Percentiles rank a stretch among this genome's conserved stretches.
Conservation (phyloP, 1,140 invertebrate species). For the Brachionus koreanus region DNA sequence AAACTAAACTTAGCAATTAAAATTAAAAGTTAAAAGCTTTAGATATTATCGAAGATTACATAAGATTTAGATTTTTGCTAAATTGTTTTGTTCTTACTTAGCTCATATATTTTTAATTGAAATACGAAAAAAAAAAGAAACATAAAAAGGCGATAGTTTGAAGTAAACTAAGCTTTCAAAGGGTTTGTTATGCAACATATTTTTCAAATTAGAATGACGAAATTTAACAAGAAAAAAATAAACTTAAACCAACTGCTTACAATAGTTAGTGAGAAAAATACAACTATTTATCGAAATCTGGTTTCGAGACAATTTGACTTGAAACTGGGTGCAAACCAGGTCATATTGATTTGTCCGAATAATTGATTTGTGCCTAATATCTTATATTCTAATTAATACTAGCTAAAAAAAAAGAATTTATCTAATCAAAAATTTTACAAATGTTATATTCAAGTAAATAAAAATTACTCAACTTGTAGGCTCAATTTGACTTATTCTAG, state of each 20-base stretch:
- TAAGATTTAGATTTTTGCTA: neutral
- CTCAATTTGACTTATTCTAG: neutral
- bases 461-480: too few species aligned
- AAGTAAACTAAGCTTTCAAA: neutral
- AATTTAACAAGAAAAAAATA: neutral
- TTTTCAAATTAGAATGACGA: neutral
- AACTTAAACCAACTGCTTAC: neutral
- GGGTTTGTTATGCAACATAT: neutral
- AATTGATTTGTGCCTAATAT: neutral
- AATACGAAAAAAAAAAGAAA: neutral
- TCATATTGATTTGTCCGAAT: neutral
- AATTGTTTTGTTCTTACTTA: neutral
- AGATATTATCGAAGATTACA: neutral
- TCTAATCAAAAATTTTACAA: neutral
- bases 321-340: neutral
- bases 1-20: neutral
- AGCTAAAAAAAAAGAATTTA: neutral
- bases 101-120: neutral
- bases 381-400: neutral
- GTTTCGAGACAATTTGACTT: neutral
- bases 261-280: neutral
- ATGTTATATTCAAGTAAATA: neutral
- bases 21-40: slow-evolving; percentile 2
- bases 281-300: neutral
- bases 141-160: neutral